A percentile compares a stretch with the other conserved stretches of the same genome.
Evolutionary conservation across 2,888 invertebrate species (phyloP).

Genomic region (Gerosis bhagava): DNA sequence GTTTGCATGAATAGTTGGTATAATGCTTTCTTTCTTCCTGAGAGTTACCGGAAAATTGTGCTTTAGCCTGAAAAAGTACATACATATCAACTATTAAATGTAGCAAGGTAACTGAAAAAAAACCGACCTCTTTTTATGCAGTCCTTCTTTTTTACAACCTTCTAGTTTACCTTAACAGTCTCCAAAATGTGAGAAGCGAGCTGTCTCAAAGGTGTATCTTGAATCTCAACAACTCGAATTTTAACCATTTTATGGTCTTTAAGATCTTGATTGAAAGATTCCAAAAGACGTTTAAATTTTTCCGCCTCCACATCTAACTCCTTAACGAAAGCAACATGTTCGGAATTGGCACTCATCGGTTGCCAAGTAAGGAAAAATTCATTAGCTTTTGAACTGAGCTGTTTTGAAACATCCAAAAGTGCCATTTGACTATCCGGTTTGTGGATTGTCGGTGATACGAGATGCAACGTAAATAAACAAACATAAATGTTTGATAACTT

Average conservation of each 20-base stretch:
- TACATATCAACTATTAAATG: not conserved
- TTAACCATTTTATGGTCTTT: conserved; percentile 43
- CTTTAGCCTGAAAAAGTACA: conserved; percentile 29
- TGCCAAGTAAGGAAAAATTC: conserved; percentile 43
- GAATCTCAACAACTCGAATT: conserved; percentile 38
- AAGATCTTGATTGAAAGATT: conserved; percentile 44
- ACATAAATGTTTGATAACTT: too few relatives aligned
- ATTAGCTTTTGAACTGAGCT: conserved; percentile 41
- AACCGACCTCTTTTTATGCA: too few relatives aligned
- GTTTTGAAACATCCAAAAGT: conserved; percentile 45
- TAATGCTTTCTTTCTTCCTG: conserved; percentile 43
- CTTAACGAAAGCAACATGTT: conserved; percentile 32
- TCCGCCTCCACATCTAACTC: conserved; percentile 39
- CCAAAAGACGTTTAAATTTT: conserved; percentile 41
- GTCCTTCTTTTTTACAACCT: too few relatives aligned
- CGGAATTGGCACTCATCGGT: conserved; percentile 21
- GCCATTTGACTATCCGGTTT: conserved; percentile 48
- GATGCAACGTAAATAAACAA: conserved; percentile 36
- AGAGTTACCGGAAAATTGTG: conserved; percentile 36
- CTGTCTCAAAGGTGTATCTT: conserved; percentile 55
- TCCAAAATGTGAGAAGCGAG: conserved; percentile 55
- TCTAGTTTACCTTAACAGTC: conserved; percentile 56
- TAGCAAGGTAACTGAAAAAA: too few relatives aligned
- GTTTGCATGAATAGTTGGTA: conserved; percentile 40
- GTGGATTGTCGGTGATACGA: conserved; percentile 56